Conservation (phyloP, 2,113 vertebrate species). For the Peromyscus polionotus region DNA sequence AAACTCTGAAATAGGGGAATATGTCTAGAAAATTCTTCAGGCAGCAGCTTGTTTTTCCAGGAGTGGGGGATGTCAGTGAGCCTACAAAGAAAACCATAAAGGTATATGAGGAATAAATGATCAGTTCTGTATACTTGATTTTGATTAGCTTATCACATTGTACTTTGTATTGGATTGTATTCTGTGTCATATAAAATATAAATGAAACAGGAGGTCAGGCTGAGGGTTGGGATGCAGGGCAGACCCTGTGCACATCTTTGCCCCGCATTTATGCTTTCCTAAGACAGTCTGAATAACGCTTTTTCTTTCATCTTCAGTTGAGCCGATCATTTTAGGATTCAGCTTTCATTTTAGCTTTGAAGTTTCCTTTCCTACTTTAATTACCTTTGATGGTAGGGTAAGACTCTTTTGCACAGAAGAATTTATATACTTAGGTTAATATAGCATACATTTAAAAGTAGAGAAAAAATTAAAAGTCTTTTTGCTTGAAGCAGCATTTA, state of each 20-base stretch:
- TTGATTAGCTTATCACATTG: slow-evolving; percentile 24
- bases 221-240: not conserved
- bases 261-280: slow-evolving; percentile 64
- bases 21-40: not conserved
- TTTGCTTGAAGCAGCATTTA: slow-evolving; percentile 84
- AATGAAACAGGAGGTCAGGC: slow-evolving; percentile 20
- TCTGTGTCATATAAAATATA: not conserved
- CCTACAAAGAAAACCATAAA: not conserved
- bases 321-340: slow-evolving; percentile 77
- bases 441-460: slow-evolving; percentile 85
- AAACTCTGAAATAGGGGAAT: not conserved
- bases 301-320: slow-evolving; percentile 79
- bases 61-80: too few relatives aligned
- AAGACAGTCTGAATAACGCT: slow-evolving; percentile 58
- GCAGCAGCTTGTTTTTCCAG: not conserved
- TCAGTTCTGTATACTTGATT: slow-evolving; percentile 47
- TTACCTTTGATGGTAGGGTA: slow-evolving; percentile 86
- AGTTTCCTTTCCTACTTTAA: slow-evolving; percentile 85
- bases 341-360: slow-evolving; percentile 86
- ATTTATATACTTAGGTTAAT: slow-evolving; percentile 84
- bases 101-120: not conserved
- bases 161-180: slow-evolving; percentile 1
- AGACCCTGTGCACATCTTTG: not conserved
- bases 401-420: slow-evolving; percentile 77
- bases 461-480: slow-evolving; percentile 78